Conservation (phyloP, 2,113 vertebrate species). For the Menidia beryllina region DNA sequence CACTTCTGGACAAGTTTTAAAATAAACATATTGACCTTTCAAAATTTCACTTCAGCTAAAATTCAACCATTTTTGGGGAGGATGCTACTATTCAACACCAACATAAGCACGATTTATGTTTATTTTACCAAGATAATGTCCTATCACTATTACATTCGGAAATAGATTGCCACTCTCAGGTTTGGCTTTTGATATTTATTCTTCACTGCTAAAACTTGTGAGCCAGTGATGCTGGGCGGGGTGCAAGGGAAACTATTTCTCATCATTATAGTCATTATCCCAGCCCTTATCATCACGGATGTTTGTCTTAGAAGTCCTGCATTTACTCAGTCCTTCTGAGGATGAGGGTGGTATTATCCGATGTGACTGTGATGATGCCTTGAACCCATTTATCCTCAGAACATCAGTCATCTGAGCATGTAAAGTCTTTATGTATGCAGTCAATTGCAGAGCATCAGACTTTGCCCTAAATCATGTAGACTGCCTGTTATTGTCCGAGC, state of each 20-base stretch:
- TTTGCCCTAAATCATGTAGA: slow-evolving; percentile 13
- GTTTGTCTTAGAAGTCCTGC: slow-evolving; percentile 62
- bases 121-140: slow-evolving; percentile 56
- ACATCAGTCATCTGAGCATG: background rate
- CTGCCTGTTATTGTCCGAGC: slow-evolving; percentile 12
- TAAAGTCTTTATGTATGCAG: slow-evolving; percentile 1
- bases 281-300: slow-evolving; percentile 60
- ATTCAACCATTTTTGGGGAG: background rate
- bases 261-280: slow-evolving; percentile 69
- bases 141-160: slow-evolving; percentile 43
- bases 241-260: slow-evolving; percentile 62
- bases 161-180: slow-evolving; percentile 47
- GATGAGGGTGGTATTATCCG: slow-evolving; percentile 7
- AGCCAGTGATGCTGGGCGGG: slow-evolving; percentile 44
- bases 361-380: background rate
- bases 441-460: background rate
- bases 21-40: background rate
- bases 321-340: slow-evolving; percentile 13
- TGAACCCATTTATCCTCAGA: background rate
- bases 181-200: slow-evolving; percentile 19
- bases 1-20: background rate
- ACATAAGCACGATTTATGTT: slow-evolving; percentile 39
- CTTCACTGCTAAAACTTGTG: slow-evolving; percentile 28
- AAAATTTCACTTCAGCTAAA: background rate
- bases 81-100: background rate